These are phyloP conservation scores for Antheraea assamensis DNA, from an alignment of 2,888 invertebrate species.

Conservation along the genomic window DNA sequence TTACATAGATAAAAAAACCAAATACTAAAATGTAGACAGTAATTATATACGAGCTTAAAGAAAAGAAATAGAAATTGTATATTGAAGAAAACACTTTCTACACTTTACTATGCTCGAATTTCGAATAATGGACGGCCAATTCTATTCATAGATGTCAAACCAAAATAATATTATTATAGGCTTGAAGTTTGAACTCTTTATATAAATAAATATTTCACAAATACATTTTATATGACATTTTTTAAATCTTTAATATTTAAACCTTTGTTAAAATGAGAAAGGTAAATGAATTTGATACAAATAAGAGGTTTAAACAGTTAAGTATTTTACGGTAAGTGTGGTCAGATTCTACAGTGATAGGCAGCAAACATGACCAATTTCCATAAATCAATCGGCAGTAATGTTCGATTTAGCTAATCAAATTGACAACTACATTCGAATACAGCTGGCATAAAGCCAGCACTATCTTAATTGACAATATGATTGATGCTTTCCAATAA, in stretches of 20 bases:
- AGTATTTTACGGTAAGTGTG: not conserved
- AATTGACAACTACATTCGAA: slow-evolving; percentile 39
- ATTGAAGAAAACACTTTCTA: too few species aligned
- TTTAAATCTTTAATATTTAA: not conserved
- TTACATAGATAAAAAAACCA: too few species aligned
- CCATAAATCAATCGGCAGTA: slow-evolving; percentile 33
- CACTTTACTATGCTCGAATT: too few species aligned
- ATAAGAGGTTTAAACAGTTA: not conserved
- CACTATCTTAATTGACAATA: slow-evolving; percentile 43
- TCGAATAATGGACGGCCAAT: too few species aligned
- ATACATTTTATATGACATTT: too few species aligned
- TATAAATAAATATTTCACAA: too few species aligned
- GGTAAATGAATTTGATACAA: not conserved
- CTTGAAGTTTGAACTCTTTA: too few species aligned
- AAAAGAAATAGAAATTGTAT: too few species aligned
- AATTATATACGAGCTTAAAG: too few species aligned
- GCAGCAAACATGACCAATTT: slow-evolving; percentile 22
- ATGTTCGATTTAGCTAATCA: slow-evolving; percentile 37
- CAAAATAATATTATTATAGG: too few species aligned
- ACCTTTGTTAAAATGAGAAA: not conserved
- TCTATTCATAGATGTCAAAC: too few species aligned
- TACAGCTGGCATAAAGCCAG: slow-evolving; percentile 43
- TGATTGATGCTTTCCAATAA: slow-evolving; percentile 31
- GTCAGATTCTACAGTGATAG: not conserved
- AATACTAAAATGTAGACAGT: too few species aligned